These are phyloP conservation scores for Drosophila kepulauana DNA, from an alignment of 1,140 invertebrate species.

Conservation along the genomic window DNA sequence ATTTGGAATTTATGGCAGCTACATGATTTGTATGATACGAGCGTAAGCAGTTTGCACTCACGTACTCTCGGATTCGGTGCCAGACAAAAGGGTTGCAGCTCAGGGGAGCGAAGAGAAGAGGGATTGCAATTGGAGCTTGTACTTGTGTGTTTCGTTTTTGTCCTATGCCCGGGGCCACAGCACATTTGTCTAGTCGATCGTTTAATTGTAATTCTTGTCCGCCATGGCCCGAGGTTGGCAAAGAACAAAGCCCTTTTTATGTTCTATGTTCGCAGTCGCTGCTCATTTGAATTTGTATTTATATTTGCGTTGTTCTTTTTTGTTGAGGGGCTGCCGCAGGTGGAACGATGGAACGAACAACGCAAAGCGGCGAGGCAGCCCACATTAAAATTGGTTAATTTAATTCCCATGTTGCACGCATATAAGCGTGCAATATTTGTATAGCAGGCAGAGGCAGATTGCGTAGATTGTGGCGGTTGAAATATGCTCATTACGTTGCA, in stretches of 20 bases:
- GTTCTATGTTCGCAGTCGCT: constrained; percentile 45
- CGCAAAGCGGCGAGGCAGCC: neutral
- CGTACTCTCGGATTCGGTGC: constrained; percentile 53
- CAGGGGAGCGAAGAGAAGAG: too few relatives aligned
- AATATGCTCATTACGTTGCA: constrained; percentile 70
- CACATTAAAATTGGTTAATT: constrained; percentile 74
- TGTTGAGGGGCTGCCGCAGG: neutral
- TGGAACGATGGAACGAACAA: neutral
- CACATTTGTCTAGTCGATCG: constrained; percentile 78
- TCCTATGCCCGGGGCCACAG: constrained; percentile 30
- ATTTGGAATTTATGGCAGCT: constrained; percentile 84
- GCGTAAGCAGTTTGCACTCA: constrained; percentile 81
- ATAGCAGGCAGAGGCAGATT: constrained; percentile 1
- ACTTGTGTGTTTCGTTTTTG: constrained; percentile 33
- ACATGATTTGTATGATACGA: constrained; percentile 84
- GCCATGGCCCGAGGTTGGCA: constrained; percentile 37
- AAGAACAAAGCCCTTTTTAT: constrained; percentile 35
- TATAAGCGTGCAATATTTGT: constrained; percentile 19
- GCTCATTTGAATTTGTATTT: constrained; percentile 71
- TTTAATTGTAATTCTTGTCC: constrained; percentile 80
- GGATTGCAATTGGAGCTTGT: constrained; percentile 14
- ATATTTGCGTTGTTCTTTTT: neutral
- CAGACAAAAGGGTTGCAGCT: constrained; percentile 32
- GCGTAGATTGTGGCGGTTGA: constrained; percentile 25
- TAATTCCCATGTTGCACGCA: constrained; percentile 61